Conservation (phyloP, 2,113 vertebrate species). For the Isurus oxyrinchus region DNA sequence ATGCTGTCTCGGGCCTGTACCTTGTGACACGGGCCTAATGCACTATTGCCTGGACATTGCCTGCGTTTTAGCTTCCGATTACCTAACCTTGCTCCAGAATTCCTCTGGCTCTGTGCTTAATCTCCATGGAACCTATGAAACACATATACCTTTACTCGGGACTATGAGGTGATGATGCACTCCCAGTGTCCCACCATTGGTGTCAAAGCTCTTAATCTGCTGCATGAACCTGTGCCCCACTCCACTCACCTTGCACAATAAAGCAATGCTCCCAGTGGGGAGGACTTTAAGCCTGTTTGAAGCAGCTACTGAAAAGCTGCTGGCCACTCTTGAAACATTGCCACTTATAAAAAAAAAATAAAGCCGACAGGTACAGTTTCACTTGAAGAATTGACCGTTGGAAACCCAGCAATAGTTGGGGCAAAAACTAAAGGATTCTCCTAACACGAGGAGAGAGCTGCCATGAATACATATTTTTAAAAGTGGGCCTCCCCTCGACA, state of each 20-base stretch:
- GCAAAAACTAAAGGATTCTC: neutral
- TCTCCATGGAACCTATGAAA: neutral
- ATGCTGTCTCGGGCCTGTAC: neutral
- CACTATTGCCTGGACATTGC: neutral
- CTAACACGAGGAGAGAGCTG: too few species aligned
- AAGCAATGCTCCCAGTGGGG: neutral
- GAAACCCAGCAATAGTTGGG: neutral
- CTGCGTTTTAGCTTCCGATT: neutral
- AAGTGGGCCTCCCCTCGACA: too few species aligned
- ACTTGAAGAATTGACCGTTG: neutral
- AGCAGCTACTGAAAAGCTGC: neutral
- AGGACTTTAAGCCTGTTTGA: neutral
- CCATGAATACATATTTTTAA: neutral
- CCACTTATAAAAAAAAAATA: neutral
- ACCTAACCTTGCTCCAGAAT: neutral
- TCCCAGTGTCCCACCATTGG: neutral
- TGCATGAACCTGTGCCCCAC: neutral
- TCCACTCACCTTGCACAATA: neutral
- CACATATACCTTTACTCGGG: neutral
- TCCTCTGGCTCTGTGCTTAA: neutral
- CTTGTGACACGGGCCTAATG: neutral
- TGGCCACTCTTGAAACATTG: neutral
- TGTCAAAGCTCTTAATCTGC: neutral
- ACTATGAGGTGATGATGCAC: neutral
- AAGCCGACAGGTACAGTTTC: neutral